Evolutionary conservation across 2,888 invertebrate genomes (phyloP).

Genomic region (Tachina lurida): DNA sequence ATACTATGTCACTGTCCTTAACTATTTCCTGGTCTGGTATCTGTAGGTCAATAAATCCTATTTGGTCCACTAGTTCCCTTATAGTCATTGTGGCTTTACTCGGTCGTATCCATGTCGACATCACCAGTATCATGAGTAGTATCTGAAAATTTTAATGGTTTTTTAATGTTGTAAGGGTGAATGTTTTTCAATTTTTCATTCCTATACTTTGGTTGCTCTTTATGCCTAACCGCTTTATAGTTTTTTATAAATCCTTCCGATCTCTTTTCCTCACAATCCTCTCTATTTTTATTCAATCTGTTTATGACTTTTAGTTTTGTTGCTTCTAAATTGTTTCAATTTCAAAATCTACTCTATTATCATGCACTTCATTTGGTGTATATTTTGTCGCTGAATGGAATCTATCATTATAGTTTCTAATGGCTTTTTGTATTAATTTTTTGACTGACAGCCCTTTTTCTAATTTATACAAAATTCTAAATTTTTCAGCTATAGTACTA

Average conservation of each 20-base stretch:
- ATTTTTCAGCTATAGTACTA: constrained; percentile 60
- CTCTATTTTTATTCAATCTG: background rate
- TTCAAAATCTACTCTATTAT: constrained; percentile 46
- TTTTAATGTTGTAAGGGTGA: background rate
- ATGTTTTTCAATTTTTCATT: background rate
- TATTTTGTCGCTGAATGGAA: constrained; percentile 69
- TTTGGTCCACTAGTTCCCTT: background rate
- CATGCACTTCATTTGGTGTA: constrained; percentile 60
- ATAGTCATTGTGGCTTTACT: background rate
- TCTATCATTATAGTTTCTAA: constrained; percentile 69
- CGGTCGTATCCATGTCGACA: background rate
- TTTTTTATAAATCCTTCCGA: constrained; percentile 25
- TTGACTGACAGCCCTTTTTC: too few relatives aligned
- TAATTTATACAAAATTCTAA: constrained; percentile 66
- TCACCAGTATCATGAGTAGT: background rate
- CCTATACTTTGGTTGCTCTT: constrained; percentile 62
- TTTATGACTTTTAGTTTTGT: background rate
- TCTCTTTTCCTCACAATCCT: constrained; percentile 3
- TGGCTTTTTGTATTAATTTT: constrained; percentile 59
- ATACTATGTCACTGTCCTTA: background rate
- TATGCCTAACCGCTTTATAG: constrained; percentile 53
- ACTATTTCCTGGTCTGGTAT: background rate
- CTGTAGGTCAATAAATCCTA: background rate
- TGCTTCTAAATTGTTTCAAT: constrained; percentile 36
- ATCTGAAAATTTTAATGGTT: background rate